Percentiles rank a stretch among this genome's conserved stretches.
phyloP scores from a whole-genome alignment of 1,140 invertebrate species.

The Lucilia sericata region DNA sequence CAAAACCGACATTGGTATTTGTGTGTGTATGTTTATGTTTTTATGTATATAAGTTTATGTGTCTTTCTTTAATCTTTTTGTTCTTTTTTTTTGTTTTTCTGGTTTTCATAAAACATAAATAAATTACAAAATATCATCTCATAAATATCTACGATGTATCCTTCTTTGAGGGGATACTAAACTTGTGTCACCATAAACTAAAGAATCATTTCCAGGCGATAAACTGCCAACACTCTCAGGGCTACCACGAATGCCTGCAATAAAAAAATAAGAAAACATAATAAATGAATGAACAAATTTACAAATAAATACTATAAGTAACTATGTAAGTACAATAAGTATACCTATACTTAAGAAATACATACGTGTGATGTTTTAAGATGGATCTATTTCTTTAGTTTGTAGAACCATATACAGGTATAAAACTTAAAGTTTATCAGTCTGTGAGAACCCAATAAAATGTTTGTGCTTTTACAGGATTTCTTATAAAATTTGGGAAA shows the following conservation, averaged over 20 bases:
- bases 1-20: neutral
- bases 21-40: neutral
- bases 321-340: no score
- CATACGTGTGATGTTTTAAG: no score
- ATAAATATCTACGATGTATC: slow-evolving; percentile 51
- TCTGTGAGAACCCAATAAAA: no score
- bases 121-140: slow-evolving; percentile 39
- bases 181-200: slow-evolving; percentile 52
- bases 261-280: slow-evolving; percentile 39
- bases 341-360: no score
- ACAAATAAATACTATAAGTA: slow-evolving; percentile 17
- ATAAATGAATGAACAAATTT: slow-evolving; percentile 40
- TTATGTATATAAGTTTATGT: no score
- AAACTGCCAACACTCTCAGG: slow-evolving; percentile 40
- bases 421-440: no score
- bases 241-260: slow-evolving; percentile 42
- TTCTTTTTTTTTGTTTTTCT: neutral
- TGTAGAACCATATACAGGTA: no score
- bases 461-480: no score
- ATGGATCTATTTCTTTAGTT: no score
- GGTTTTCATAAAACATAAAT: slow-evolving; percentile 42
- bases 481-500: no score
- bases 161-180: slow-evolving; percentile 50
- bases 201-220: slow-evolving; percentile 51
- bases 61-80: neutral